Percentiles rank a stretch among this genome's conserved stretches.
phyloP scores from a whole-genome alignment of 2,888 invertebrate genomes.

The Cantharis rufa region DNA sequence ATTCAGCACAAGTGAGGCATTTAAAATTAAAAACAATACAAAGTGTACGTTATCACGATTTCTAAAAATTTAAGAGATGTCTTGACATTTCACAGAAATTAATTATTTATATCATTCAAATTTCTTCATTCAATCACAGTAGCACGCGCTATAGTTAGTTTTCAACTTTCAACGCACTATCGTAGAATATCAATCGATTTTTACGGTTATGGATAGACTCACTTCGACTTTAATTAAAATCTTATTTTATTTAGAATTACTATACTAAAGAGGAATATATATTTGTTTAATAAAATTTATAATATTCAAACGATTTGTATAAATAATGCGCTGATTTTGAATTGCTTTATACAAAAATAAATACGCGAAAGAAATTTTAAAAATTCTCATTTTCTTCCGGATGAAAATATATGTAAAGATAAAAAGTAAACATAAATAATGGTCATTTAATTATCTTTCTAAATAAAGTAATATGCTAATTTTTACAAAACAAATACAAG shows the following conservation, averaged over 20 bases:
- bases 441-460: background rate
- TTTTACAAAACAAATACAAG: background rate
- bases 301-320: background rate
- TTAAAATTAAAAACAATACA: constrained; percentile 42
- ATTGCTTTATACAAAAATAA: too few relatives aligned
- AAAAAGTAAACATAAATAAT: background rate
- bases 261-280: background rate
- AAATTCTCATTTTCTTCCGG: background rate
- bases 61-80: constrained; percentile 20
- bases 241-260: background rate
- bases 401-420: background rate
- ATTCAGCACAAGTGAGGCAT: constrained; percentile 42
- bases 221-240: background rate
- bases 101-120: constrained; percentile 21
- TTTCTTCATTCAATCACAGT: constrained; percentile 27
- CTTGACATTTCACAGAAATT: constrained; percentile 15
- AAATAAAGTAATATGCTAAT: background rate
- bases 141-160: constrained; percentile 21
- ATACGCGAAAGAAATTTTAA: too few relatives aligned
- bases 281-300: background rate
- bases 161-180: constrained; percentile 25
- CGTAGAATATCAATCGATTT: constrained; percentile 33
- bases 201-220: constrained; percentile 18
- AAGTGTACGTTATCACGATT: constrained; percentile 26
- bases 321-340: background rate